Evolutionary conservation across 2,888 invertebrate species (phyloP).

Genomic region (Acutogordius australiensis): DNA sequence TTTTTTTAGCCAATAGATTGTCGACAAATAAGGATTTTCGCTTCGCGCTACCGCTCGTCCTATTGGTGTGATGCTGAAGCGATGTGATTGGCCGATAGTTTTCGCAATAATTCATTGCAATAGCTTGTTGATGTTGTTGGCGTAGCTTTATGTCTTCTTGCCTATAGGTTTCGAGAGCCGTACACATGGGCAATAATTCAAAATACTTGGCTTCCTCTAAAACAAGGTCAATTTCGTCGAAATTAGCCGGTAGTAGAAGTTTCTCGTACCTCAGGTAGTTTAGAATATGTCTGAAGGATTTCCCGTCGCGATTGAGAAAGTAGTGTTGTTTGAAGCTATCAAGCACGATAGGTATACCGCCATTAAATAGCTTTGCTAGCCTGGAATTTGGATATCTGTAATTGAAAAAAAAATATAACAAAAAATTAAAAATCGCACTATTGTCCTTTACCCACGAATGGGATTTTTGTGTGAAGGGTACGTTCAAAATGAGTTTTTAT

Average conservation of each 20-base stretch:
- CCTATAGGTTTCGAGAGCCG: not conserved
- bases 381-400: conserved; percentile 69
- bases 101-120: not conserved
- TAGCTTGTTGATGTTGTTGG: not conserved
- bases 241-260: conserved; percentile 54
- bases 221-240: conserved; percentile 41
- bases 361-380: conserved; percentile 68
- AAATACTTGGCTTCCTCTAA: conserved; percentile 66
- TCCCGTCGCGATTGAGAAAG: conserved; percentile 89
- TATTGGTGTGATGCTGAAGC: not conserved
- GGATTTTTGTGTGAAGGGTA: too few relatives aligned
- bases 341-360: conserved; percentile 68
- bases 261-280: conserved; percentile 75
- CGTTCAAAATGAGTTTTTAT: too few relatives aligned
- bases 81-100: not conserved
- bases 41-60: not conserved
- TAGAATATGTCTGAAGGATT: conserved; percentile 81
- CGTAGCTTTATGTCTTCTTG: not conserved
- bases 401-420: too few relatives aligned
- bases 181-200: conserved; percentile 35
- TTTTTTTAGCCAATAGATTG: conserved; percentile 8
- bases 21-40: not conserved
- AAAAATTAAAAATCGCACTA: too few relatives aligned
- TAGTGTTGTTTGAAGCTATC: conserved; percentile 89
- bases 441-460: too few relatives aligned